Evolutionary conservation across 2,797 vertebrate species (phyloP), one percentile per base, ranked within the genome.

Genomic region (Characodon lateralis): DNA sequence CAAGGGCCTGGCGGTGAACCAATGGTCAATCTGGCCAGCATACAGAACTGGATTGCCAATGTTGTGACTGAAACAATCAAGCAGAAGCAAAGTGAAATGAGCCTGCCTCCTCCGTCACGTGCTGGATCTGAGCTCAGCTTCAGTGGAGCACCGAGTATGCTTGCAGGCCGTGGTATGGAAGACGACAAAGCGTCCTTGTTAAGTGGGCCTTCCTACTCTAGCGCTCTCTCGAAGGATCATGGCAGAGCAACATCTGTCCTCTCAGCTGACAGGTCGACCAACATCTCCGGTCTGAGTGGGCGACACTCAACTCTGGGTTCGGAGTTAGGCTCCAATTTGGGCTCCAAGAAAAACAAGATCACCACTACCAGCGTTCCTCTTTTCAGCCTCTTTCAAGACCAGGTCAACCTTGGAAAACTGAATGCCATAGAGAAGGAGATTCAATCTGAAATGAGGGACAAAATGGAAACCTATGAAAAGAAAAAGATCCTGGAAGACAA

Each of bases 41-140:
- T 99, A 89, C 98, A 99, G 88, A 98, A 96, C 90, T 99, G 98
- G 98, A 99, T 99, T 0, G 95, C 97, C 46, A 97, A 92, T 0
- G 97, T 99, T 0, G 98, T 99, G 75, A 96, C 92, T 0, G 98
- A 99, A 87, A 98, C 98, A 0, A 97, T 99, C 22, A 96, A 96
- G 73, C 97, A 98, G 88, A 99, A 98, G 92, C 97, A 98, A 79
- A 94, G 92, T 1, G 98, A 99, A 82, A 95, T 98, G 92, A 93
- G 96, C 85, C 92, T 96, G 73, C 88, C 95, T n/a, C 93, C 94
- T 10, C 89, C 94, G 0, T 97, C 97, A 1, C 91, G 89, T 0
- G 88, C 96, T 0, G 94, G 96, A 0, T 97, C 97, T 0, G 95
- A 95, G 61, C 53, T 96, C 41, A 88, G 93, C 73, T 94, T 92